A percentile compares a stretch with the other conserved stretches of the same genome.
Conservation (phyloP, 2,797 vertebrate genomes). For the Xerus rutilus region DNA sequence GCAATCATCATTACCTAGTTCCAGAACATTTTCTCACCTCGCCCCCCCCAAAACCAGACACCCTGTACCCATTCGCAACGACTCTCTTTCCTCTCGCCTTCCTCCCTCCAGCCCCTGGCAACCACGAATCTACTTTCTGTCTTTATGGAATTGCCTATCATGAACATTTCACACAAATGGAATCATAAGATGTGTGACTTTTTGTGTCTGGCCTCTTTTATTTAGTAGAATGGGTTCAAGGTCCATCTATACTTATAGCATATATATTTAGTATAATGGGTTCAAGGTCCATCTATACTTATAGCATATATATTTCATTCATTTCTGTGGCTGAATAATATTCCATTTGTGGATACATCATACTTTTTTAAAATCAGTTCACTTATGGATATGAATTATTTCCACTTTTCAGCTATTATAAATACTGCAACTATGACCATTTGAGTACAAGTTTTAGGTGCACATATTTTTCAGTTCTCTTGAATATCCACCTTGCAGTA, state of each 20-base stretch:
- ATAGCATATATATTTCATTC: background rate
- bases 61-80: background rate
- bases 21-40: background rate
- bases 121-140: background rate
- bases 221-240: background rate
- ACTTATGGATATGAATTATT: background rate
- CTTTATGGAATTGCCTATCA: background rate
- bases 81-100: background rate
- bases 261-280: background rate
- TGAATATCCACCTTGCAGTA: background rate
- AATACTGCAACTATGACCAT: background rate
- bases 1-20: background rate
- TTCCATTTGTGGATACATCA: background rate
- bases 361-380: background rate
- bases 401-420: background rate
- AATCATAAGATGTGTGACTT: background rate
- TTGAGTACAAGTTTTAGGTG: background rate
- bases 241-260: background rate
- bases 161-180: background rate
- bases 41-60: background rate
- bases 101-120: background rate
- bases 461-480: background rate
- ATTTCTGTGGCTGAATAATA: background rate
- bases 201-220: slow-evolving; percentile 30
- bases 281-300: background rate